Evolutionary conservation across 35 echinoderm and acorn worm species (phyloP).

Genomic region (Nesometra sesokonis): DNA sequence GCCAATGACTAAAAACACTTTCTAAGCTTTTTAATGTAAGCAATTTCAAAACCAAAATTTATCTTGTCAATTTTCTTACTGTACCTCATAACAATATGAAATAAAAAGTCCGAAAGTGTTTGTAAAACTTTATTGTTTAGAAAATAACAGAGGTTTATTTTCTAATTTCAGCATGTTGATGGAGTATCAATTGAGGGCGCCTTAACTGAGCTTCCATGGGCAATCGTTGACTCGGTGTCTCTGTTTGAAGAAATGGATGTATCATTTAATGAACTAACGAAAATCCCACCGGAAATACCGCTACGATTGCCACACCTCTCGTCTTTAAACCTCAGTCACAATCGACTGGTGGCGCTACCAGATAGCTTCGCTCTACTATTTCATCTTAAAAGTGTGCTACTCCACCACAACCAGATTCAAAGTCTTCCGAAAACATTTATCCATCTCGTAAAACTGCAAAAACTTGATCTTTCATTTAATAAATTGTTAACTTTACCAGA

Average conservation of each 20-base stretch:
- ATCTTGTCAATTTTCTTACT: too few relatives aligned
- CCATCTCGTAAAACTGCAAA: constrained; percentile 52
- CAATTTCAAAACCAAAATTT: too few relatives aligned
- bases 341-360: constrained; percentile 38
- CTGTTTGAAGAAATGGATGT: constrained; percentile 55
- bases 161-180: constrained; percentile 54
- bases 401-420: constrained; percentile 50
- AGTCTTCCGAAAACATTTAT: constrained; percentile 54
- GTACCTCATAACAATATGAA: too few relatives aligned
- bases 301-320: constrained; percentile 53
- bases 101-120: too few relatives aligned
- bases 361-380: constrained; percentile 66
- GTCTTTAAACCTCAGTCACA: constrained; percentile 47
- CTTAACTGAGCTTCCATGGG: constrained; percentile 59
- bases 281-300: constrained; percentile 46
- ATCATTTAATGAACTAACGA: constrained; percentile 44
- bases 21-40: too few relatives aligned
- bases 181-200: constrained; percentile 46
- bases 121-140: too few relatives aligned
- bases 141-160: too few relatives aligned
- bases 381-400: constrained; percentile 46
- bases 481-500: constrained; percentile 34
- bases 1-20: too few relatives aligned
- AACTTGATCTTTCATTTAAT: constrained; percentile 52
- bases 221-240: constrained; percentile 66